These are phyloP conservation scores for Nestor notabilis DNA, from an alignment of 2,113 vertebrate species.

Conservation along the genomic window DNA sequence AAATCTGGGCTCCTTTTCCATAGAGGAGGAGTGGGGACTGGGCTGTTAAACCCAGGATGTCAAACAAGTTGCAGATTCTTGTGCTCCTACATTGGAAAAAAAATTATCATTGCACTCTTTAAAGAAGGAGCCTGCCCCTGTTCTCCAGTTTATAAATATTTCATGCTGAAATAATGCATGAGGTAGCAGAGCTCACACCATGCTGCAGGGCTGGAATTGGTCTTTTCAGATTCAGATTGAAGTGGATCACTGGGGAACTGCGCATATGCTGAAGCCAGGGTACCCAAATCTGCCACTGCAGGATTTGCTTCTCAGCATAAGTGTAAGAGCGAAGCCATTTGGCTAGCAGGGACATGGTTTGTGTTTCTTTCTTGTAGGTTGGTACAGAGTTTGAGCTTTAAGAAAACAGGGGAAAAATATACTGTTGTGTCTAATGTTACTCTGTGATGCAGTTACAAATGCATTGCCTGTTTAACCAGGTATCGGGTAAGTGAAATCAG, in stretches of 20 bases:
- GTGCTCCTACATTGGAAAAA: slow-evolving; percentile 2
- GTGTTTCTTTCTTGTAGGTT: neutral
- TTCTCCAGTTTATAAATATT: slow-evolving; percentile 59
- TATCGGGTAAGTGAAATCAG: neutral
- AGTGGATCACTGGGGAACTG: neutral
- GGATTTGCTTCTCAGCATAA: neutral
- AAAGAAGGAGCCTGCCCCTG: slow-evolving; percentile 11
- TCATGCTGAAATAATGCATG: slow-evolving; percentile 33
- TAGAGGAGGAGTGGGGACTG: neutral
- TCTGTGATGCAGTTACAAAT: neutral
- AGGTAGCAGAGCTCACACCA: neutral
- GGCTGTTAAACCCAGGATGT: neutral
- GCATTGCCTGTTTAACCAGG: neutral
- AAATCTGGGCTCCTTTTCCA: neutral
- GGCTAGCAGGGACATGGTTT: neutral
- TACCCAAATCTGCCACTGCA: neutral
- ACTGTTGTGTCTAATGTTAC: neutral
- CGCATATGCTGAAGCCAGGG: neutral
- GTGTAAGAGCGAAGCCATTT: neutral
- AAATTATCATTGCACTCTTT: slow-evolving; percentile 41
- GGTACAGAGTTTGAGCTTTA: neutral
- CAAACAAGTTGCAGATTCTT: neutral
- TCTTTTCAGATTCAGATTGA: neutral
- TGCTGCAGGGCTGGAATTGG: neutral
- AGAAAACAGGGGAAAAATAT: neutral